Base-by-base conservation (phyloP, 1,140 invertebrate species). In the Aphaenogaster ashmeadi region DNA sequence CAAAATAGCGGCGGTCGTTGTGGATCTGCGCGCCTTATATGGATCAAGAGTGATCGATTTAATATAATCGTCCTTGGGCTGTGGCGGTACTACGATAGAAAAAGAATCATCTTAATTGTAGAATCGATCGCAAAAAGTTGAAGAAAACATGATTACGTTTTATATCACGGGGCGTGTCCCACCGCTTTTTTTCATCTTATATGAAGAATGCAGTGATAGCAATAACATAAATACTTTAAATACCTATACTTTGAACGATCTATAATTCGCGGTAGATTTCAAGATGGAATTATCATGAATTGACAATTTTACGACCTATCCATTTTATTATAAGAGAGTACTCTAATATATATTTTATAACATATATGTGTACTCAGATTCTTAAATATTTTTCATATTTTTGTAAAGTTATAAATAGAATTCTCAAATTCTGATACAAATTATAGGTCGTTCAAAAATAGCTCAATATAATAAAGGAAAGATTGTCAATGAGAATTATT, bases 41-140 rank as follows among this genome's bases (percentile, higher is more conserved):
- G 94, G 93, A 88, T 94, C 92, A 44, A 94, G 88, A 0, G 87
- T 93, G 58, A 95, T 94, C n/a, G 88, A 89, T 69, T 86, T 89
- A 3, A 93, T 87, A 21, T 95, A 94, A 13, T 92, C 90, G 0
- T 77, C 54, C 0, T 89, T 64, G 9, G 94, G 94, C 38, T 89
- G 86, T 33, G 87, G 80, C 67, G 94, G 94, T 88, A 94, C 94
- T 95, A n/a, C 36, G 78, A 91, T 50, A 66, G 83, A 60, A 83
- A 27, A 71, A 81, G 9, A 72, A 15, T 8, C 18, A 27, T 36
- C 21, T 75, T 47, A 13, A 62, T 66, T 69, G 44, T 36, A 41
- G 60, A 38, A 15, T 66, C 3, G 13, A 38, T 56, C n/a, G 36
- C 36, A 15, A 41, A 67, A 47, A 7, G 21, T 44, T 56, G 36